phyloP scores from a whole-genome alignment of 1,140 invertebrate species.

The Platorchestia sp. region DNA sequence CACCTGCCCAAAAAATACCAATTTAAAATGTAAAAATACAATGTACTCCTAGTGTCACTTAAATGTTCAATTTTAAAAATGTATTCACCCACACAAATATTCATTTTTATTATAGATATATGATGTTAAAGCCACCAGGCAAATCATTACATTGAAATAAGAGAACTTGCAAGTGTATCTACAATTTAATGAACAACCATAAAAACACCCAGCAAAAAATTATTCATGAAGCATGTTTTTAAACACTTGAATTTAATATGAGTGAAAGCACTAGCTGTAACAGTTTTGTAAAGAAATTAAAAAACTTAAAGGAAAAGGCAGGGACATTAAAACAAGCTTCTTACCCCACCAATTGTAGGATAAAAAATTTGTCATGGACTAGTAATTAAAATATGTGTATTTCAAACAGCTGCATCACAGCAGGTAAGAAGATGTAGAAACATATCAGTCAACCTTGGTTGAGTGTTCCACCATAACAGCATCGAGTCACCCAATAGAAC shows the following conservation, averaged over 20 bases:
- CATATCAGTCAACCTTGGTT: too few species aligned
- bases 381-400: too few species aligned
- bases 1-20: constrained; percentile 72
- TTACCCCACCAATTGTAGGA: too few species aligned
- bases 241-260: neutral
- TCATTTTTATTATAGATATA: neutral
- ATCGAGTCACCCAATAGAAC: too few species aligned
- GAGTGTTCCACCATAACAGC: too few species aligned
- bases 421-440: too few species aligned
- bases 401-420: too few species aligned
- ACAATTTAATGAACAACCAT: neutral
- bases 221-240: neutral
- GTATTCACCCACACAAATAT: neutral
- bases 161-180: neutral
- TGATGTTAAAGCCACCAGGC: neutral
- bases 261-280: neutral
- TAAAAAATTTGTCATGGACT: too few species aligned
- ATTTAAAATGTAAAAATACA: neutral
- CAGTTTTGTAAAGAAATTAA: neutral
- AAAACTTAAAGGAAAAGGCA: neutral
- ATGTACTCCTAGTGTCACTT: neutral
- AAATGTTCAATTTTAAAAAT: neutral
- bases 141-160: neutral
- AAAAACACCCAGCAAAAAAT: neutral
- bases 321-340: neutral